These are phyloP conservation scores for Brienomyrus brachyistius DNA, from an alignment of 2,113 vertebrate genomes.

Conservation along the genomic window DNA sequence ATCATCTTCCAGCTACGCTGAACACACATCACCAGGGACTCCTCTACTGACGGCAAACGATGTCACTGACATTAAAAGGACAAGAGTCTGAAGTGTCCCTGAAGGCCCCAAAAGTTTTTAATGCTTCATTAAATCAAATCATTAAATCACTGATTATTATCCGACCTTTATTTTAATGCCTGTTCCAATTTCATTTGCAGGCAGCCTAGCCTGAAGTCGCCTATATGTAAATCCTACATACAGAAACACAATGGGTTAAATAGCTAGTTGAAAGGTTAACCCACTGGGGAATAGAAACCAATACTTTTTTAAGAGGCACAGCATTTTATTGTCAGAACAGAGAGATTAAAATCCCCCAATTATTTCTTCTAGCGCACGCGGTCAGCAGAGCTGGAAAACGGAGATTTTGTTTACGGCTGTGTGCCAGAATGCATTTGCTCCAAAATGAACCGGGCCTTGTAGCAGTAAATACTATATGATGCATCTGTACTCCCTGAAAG, in stretches of 20 bases:
- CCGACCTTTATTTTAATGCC: conserved; percentile 3
- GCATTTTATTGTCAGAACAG: conserved; percentile 3
- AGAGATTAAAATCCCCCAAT: conserved; percentile 7
- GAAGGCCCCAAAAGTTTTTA: background rate
- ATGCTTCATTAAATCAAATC: conserved; percentile 2
- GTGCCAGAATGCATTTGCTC: conserved; percentile 15
- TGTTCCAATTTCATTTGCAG: background rate
- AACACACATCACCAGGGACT: background rate
- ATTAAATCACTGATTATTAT: conserved; percentile 12
- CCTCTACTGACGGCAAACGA: background rate
- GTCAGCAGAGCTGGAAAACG: conserved; percentile 2
- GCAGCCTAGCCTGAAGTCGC: background rate
- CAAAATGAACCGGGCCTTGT: background rate
- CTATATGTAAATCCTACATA: background rate
- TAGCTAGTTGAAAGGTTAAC: background rate
- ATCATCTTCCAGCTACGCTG: background rate
- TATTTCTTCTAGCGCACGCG: background rate
- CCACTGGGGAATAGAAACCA: background rate
- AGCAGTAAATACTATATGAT: background rate
- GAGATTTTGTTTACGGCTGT: conserved; percentile 11
- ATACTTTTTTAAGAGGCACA: background rate
- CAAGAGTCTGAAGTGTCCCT: background rate
- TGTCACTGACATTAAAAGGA: background rate
- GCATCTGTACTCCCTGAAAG: background rate
- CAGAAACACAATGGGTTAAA: background rate